Conservation (phyloP, 2,888 invertebrate genomes). For the Acanthopleura granulata region DNA sequence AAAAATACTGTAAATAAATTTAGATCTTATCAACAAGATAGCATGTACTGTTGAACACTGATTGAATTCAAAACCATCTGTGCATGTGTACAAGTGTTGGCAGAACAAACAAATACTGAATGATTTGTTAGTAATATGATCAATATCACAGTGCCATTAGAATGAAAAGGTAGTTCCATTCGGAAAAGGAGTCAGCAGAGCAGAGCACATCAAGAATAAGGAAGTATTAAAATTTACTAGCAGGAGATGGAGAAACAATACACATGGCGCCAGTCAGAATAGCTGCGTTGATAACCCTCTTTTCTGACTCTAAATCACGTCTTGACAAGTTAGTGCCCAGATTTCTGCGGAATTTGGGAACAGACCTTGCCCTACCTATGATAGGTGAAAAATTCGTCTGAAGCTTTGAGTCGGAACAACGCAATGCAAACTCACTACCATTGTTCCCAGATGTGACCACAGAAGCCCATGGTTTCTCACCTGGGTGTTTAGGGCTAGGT, state of each 20-base stretch:
- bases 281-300: background rate
- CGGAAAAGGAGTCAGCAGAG: no score
- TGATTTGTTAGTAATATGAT: no score
- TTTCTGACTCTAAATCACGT: background rate
- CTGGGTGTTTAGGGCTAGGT: background rate
- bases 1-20: no score
- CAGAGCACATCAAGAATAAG: no score
- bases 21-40: no score
- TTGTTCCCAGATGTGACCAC: background rate
- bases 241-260: background rate
- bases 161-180: no score
- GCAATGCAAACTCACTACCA: background rate
- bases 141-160: no score
- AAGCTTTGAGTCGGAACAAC: background rate
- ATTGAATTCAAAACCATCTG: no score
- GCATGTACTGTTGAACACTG: no score
- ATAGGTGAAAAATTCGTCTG: background rate
- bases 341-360: constrained; percentile 7
- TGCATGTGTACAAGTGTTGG: no score
- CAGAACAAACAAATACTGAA: no score
- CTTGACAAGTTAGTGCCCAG: background rate
- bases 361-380: background rate
- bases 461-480: constrained; percentile 8
- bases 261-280: background rate
- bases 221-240: background rate